Base-by-base conservation (phyloP, 2,888 invertebrate genomes). In the Laothoe populi region DNA sequence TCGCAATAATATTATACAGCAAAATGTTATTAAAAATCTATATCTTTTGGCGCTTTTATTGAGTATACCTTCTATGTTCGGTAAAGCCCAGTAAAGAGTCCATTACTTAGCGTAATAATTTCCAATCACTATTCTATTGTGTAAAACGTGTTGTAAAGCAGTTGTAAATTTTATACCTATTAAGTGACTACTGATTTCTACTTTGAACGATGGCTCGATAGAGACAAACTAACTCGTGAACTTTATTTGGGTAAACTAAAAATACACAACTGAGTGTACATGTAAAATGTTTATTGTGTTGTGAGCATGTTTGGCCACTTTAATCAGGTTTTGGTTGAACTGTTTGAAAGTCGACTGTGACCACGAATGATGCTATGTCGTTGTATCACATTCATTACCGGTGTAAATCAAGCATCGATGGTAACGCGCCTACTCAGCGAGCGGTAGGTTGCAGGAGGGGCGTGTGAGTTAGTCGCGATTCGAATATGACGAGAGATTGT, bases 381-480 rank as follows among this genome's bases (percentile, higher is more conserved):
- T 10, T 19, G 49, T 31, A 60, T 42, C 42, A n/a, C 60, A 61
- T 61, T 61, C 60, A 61, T 61, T 61, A 53, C 60, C 60, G 49
- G 49, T 61, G 49, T 42, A 49, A 61, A 26, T 53, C 40, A 42
- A 53, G 42, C 49, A 31, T 42, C 53, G 42, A 19, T 24, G 31
- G 38, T 49, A 53, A 19, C 19, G 10, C 42, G 31, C 60, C 38
- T 61, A 61, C 60, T 49, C 53, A 40, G 31, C 60, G 42, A 61
- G 60, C 60, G 42, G 26, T 61, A 61, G 60, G 49, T 42, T 53
- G 53, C 71, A 75, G 78, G 75, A 79, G 80, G 81, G 82, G 75
- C 79, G 81, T 82, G 78, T 81, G 81, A 85, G 82, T 83, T 79
- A 81, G 79, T 84, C 78, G 53, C 77, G 78, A 81, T 81, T 78